phyloP scores from a whole-genome alignment of 2,113 vertebrate genomes.

The Haemorhous mexicanus region DNA sequence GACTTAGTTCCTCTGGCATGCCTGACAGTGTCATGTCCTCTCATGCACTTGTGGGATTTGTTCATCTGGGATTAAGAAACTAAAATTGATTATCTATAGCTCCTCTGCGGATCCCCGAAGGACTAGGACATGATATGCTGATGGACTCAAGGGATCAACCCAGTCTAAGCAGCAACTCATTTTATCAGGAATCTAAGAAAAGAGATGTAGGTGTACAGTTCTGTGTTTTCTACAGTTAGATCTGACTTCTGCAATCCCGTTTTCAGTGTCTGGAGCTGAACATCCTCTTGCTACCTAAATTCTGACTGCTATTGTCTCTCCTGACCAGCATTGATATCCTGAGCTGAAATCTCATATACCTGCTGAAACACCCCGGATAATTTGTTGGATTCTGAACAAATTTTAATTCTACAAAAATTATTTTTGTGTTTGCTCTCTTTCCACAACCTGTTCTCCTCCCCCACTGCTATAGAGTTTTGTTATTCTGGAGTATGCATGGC shows the following conservation, averaged over 20 bases:
- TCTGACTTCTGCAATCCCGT: background rate
- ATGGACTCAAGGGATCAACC: background rate
- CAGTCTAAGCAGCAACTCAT: background rate
- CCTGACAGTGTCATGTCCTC: background rate
- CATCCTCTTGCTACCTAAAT: background rate
- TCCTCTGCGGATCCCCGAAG: background rate
- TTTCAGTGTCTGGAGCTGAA: background rate
- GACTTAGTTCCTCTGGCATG: background rate
- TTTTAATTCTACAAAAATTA: background rate
- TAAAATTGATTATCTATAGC: rapidly evolving
- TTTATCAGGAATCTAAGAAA: background rate
- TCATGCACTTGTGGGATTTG: background rate
- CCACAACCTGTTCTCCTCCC: background rate
- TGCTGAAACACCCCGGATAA: background rate
- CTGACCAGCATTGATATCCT: background rate
- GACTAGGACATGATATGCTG: background rate
- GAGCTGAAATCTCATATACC: background rate
- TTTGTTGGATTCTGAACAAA: background rate
- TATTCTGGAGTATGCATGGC: background rate
- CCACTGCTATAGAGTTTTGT: background rate
- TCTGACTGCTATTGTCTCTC: background rate
- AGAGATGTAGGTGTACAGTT: background rate
- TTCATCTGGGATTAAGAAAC: background rate
- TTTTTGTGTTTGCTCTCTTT: background rate
- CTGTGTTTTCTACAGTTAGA: background rate